Conservation (phyloP, 2,888 invertebrate genomes). For the Chrysodeixis includens region DNA sequence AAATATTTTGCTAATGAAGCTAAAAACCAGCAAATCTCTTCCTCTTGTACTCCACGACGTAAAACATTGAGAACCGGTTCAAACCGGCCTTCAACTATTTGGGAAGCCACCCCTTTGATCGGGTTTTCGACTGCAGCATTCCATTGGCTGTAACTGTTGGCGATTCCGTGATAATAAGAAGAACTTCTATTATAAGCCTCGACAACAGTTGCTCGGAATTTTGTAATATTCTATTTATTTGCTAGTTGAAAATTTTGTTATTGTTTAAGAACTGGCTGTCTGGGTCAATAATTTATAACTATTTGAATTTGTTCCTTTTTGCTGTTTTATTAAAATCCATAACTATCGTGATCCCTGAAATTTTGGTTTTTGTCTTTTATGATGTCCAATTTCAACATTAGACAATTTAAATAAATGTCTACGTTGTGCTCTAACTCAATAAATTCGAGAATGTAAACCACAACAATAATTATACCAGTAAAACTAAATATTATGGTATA, state of each 20-base stretch:
- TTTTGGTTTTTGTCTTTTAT: too few relatives aligned
- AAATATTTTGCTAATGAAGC: neutral
- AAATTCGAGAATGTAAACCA: neutral
- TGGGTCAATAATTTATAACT: neutral
- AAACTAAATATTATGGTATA: too few relatives aligned
- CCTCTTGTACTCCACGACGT: constrained; percentile 60
- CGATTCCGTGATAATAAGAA: constrained; percentile 54
- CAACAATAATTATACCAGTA: neutral
- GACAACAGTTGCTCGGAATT: constrained; percentile 53
- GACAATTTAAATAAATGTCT: too few relatives aligned
- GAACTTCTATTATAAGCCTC: constrained; percentile 51
- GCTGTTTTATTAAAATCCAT: too few relatives aligned
- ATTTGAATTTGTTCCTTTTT: neutral
- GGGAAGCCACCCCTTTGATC: constrained; percentile 78
- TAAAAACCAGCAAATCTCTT: constrained; percentile 28
- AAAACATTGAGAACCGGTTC: constrained; percentile 63
- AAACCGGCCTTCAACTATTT: constrained; percentile 76
- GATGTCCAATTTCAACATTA: too few relatives aligned
- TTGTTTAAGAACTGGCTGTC: neutral
- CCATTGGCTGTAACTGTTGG: constrained; percentile 67
- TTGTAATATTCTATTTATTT: constrained; percentile 28
- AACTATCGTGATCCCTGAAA: too few relatives aligned
- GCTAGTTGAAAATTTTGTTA: constrained; percentile 9
- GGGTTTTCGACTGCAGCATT: constrained; percentile 77
- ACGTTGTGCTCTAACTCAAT: neutral